Conservation (phyloP, 2,797 vertebrate species). For the Rachycentron canadum region DNA sequence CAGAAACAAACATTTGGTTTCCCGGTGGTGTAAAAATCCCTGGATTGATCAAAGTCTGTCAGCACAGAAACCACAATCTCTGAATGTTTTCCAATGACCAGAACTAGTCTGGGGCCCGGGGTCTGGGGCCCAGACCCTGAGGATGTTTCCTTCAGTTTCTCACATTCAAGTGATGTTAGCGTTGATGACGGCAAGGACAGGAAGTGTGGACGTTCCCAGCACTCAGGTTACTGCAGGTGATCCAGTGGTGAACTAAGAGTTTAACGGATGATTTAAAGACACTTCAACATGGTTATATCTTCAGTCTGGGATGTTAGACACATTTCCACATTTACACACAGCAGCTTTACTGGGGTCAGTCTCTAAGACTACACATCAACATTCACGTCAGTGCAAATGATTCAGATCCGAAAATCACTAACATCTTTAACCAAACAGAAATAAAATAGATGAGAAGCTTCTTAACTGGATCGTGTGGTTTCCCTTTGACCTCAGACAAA, state of each 20-base stretch:
- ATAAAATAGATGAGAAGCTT: too few relatives aligned
- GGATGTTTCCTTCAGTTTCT: not conserved
- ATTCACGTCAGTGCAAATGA: too few relatives aligned
- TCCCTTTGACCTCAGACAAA: not conserved
- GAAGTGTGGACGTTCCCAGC: not conserved
- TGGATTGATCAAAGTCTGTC: slow-evolving; percentile 1
- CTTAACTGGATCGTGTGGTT: not conserved
- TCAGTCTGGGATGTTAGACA: not conserved
- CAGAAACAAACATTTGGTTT: slow-evolving; percentile 28
- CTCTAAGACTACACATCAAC: too few relatives aligned
- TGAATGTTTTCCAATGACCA: too few relatives aligned
- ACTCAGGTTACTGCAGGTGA: not conserved
- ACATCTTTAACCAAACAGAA: too few relatives aligned
- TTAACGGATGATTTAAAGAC: not conserved
- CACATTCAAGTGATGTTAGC: not conserved
- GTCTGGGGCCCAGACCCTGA: not conserved
- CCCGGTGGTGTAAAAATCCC: slow-evolving; percentile 36
- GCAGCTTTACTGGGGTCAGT: not conserved
- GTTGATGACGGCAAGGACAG: not conserved
- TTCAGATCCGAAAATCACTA: too few relatives aligned
- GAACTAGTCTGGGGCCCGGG: not conserved
- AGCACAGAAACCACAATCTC: not conserved
- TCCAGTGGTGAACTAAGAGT: not conserved
- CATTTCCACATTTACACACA: not conserved
- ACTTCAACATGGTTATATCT: not conserved